Evolutionary conservation across 2,113 vertebrate genomes (phyloP).

Genomic region (Thryonomys swinderianus): DNA sequence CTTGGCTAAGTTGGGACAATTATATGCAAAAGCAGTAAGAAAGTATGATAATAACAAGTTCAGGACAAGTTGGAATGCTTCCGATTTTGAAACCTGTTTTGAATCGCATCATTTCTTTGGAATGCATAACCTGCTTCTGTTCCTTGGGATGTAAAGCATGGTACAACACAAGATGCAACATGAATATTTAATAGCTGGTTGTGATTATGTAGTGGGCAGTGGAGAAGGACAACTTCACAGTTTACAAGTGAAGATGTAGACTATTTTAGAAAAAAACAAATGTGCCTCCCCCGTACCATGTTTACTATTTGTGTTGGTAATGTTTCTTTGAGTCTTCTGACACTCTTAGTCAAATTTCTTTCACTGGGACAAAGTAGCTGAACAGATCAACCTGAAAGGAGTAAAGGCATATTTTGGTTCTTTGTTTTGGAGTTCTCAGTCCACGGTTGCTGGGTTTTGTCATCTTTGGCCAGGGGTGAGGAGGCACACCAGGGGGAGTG

Average conservation of each 20-base stretch:
- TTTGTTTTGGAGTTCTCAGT: background rate
- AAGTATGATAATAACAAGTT: slow-evolving; percentile 57
- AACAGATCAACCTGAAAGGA: background rate
- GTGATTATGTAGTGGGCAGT: background rate
- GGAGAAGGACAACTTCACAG: background rate
- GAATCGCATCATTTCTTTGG: background rate
- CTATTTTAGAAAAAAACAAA: background rate
- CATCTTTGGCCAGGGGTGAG: background rate
- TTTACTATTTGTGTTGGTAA: background rate
- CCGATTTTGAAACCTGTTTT: slow-evolving; percentile 40
- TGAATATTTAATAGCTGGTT: background rate
- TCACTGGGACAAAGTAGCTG: background rate
- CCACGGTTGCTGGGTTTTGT: too few species aligned
- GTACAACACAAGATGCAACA: background rate
- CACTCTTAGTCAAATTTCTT: background rate
- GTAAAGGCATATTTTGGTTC: background rate
- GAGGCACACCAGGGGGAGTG: background rate
- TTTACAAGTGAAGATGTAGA: background rate
- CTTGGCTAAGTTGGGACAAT: slow-evolving; percentile 59
- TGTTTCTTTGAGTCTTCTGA: background rate
- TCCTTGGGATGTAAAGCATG: background rate
- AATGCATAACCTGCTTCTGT: background rate
- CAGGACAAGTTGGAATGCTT: slow-evolving; percentile 14
- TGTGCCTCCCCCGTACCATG: background rate
- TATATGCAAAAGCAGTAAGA: slow-evolving; percentile 46